Conservation (phyloP, 1,140 invertebrate genomes). For the Argopecten irradians region DNA sequence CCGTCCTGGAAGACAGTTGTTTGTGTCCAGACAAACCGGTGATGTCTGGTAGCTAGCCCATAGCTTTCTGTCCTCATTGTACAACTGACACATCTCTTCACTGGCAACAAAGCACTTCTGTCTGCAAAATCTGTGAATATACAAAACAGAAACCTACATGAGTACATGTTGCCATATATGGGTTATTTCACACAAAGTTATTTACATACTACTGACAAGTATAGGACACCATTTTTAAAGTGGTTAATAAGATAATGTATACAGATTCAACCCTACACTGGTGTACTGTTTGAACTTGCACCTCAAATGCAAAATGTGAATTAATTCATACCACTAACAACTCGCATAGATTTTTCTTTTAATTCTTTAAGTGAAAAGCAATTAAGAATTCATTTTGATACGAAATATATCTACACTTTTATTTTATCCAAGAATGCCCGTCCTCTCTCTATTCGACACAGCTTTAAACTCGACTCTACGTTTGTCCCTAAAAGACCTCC, state of each 20-base stretch:
- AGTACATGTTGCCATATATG: not conserved
- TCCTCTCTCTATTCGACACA: not conserved
- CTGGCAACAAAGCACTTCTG: slow-evolving; percentile 11
- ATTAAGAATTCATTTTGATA: no score
- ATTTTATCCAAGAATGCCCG: not conserved
- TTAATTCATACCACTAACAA: no score
- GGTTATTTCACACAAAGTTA: not conserved
- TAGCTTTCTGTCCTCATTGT: not conserved
- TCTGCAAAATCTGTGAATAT: slow-evolving; percentile 5
- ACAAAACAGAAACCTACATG: not conserved
- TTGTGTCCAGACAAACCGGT: not conserved
- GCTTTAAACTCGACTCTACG: not conserved
- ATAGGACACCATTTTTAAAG: not conserved
- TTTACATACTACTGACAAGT: not conserved
- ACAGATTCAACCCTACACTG: not conserved
- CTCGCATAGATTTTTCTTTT: no score
- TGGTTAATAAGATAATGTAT: not conserved
- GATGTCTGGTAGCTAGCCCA: not conserved
- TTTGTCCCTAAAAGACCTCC: not conserved
- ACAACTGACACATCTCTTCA: not conserved
- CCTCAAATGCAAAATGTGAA: no score
- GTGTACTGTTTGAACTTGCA: not conserved
- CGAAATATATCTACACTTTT: not conserved
- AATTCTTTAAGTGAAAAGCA: no score
- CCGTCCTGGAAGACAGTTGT: not conserved